Evolutionary conservation across 1,140 invertebrate genomes (phyloP).

Genomic region (Pogonognathellus flavescens): DNA sequence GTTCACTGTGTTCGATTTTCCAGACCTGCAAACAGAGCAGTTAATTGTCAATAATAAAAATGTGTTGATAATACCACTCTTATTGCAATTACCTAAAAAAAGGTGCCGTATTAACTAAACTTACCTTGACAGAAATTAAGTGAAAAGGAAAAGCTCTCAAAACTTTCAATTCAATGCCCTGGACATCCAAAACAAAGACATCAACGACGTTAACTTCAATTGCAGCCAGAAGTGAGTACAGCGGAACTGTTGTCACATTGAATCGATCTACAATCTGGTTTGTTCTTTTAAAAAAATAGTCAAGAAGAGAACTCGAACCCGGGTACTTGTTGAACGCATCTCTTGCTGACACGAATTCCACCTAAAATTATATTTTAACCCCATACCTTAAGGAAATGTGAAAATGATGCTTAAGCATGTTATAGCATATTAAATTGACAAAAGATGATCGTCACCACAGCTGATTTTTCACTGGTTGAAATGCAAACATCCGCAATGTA

Average conservation of each 20-base stretch:
- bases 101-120: too few species aligned
- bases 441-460: too few species aligned
- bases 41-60: not conserved
- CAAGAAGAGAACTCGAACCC: not conserved
- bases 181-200: conserved; percentile 4
- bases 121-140: not conserved
- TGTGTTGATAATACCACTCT: not conserved
- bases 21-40: not conserved
- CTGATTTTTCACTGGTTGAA: too few species aligned
- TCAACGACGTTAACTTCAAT: not conserved
- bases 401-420: too few species aligned
- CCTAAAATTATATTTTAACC: too few species aligned
- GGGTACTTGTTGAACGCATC: not conserved
- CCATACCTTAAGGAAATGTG: too few species aligned
- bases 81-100: too few species aligned
- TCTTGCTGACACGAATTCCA: not conserved
- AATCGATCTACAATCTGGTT: not conserved
- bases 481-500: too few species aligned
- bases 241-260: not conserved
- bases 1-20: conserved; percentile 7
- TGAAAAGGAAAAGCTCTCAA: not conserved
- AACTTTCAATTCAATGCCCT: too few species aligned
- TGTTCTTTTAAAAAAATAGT: not conserved
- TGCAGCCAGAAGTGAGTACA: not conserved
- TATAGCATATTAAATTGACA: too few species aligned